Conservation (phyloP, 2,113 vertebrate species). For the Misgurnus mizolepis region DNA sequence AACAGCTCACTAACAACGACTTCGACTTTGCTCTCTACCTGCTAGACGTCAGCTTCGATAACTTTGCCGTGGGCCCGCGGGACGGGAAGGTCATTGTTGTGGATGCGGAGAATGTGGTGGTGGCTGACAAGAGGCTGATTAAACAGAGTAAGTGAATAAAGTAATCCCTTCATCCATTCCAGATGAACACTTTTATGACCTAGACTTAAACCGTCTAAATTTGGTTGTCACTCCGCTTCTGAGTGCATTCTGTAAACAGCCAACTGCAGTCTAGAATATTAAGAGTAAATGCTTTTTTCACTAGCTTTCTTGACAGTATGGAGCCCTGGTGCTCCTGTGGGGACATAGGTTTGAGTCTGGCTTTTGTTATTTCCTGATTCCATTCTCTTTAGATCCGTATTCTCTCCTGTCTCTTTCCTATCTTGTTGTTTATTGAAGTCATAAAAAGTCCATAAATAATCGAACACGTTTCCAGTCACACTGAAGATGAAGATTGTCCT, state of each 20-base stretch:
- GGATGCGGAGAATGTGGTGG: conserved; percentile 96
- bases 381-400: background rate
- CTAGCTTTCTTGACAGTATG: no score
- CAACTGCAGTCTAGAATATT: no score
- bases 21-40: conserved; percentile 99
- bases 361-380: background rate
- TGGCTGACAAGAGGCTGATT: conserved; percentile 95
- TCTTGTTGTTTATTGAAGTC: background rate
- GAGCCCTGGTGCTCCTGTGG: background rate
- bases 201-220: no score
- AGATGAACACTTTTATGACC: background rate
- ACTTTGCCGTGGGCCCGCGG: conserved; percentile 95
- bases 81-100: conserved; percentile 98
- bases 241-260: no score
- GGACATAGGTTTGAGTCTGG: background rate
- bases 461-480: background rate
- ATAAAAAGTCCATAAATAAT: background rate
- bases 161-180: background rate
- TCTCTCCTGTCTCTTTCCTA: background rate
- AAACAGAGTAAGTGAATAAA: conserved; percentile 90
- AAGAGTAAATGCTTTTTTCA: no score
- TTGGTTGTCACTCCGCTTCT: no score
- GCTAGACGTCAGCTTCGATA: conserved; percentile 98
- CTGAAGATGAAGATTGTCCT: background rate
- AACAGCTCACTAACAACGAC: conserved; percentile 98